Conservation (phyloP, 2,797 vertebrate species). For the Amblyopsis hoosieri region DNA sequence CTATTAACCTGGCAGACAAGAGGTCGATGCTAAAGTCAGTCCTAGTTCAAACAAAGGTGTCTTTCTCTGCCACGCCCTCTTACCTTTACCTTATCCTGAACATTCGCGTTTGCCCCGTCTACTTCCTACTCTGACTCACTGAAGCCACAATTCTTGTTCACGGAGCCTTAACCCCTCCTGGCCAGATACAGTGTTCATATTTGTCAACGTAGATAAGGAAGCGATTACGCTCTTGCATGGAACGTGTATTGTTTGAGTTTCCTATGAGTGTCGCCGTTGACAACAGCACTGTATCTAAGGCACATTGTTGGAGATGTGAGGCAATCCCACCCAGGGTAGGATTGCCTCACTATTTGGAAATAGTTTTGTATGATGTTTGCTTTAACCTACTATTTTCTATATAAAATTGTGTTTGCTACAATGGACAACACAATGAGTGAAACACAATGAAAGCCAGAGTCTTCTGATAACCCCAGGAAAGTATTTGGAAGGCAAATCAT, state of each 20-base stretch:
- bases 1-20: constrained; percentile 34
- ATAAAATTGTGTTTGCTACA: too few species aligned
- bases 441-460: not conserved
- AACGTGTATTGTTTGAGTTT: constrained; percentile 14
- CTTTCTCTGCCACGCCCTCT: constrained; percentile 64
- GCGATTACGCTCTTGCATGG: constrained; percentile 17
- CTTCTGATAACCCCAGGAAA: not conserved
- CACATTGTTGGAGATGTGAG: not conserved
- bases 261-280: not conserved
- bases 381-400: not conserved
- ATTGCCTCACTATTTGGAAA: not conserved
- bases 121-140: constrained; percentile 55
- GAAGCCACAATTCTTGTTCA: constrained; percentile 29
- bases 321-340: not conserved
- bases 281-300: not conserved
- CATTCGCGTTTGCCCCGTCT: constrained; percentile 32
- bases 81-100: constrained; percentile 49
- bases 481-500: not conserved
- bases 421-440: not conserved
- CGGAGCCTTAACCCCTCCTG: constrained; percentile 17
- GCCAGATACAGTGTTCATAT: constrained; percentile 35
- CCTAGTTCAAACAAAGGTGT: constrained; percentile 71
- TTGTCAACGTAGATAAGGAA: constrained; percentile 21
- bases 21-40: constrained; percentile 51
- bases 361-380: not conserved